A percentile compares a stretch with the other conserved stretches of the same genome.
Conservation (phyloP, 2,888 invertebrate species). For the Cataglyphis rosenhaueri region DNA sequence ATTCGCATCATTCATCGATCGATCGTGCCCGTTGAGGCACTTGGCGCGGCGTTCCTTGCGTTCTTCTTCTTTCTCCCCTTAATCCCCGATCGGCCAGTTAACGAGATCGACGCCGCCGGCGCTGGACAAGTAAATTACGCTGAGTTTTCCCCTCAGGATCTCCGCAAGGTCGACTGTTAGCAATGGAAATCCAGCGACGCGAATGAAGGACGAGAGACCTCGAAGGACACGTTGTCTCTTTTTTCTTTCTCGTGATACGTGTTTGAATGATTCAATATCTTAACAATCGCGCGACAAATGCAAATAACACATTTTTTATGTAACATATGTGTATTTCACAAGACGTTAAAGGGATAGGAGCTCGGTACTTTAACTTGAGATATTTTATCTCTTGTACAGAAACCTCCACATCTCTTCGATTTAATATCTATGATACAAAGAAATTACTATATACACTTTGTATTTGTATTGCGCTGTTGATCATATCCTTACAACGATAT, state of each 20-base stretch:
- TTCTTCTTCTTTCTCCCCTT: slow-evolving; percentile 74
- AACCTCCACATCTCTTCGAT: not conserved
- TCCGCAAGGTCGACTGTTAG: slow-evolving; percentile 80
- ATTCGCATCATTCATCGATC: slow-evolving; percentile 74
- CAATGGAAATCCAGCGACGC: slow-evolving; percentile 47
- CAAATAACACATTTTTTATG: not conserved
- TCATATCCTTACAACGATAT: slow-evolving; percentile 22
- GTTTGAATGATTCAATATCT: not conserved
- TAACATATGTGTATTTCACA: not conserved
- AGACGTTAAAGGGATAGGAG: not conserved
- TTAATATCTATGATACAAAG: slow-evolving; percentile 3
- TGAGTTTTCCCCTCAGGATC: slow-evolving; percentile 70
- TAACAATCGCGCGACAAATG: slow-evolving; percentile 6
- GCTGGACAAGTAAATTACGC: slow-evolving; percentile 84
- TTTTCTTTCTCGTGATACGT: not conserved
- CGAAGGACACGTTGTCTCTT: slow-evolving; percentile 30
- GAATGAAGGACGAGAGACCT: slow-evolving; percentile 39
- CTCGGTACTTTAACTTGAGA: slow-evolving; percentile 6
- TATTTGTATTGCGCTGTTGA: slow-evolving; percentile 9
- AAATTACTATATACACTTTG: slow-evolving; percentile 12
- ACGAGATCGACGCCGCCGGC: slow-evolving; percentile 83
- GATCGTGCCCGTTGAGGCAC: slow-evolving; percentile 58
- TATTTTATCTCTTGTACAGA: not conserved
- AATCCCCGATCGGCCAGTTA: slow-evolving; percentile 83
- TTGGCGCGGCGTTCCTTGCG: slow-evolving; percentile 49